phyloP scores from a whole-genome alignment of 2,888 invertebrate genomes.

The Aleiodes testaceus region DNA sequence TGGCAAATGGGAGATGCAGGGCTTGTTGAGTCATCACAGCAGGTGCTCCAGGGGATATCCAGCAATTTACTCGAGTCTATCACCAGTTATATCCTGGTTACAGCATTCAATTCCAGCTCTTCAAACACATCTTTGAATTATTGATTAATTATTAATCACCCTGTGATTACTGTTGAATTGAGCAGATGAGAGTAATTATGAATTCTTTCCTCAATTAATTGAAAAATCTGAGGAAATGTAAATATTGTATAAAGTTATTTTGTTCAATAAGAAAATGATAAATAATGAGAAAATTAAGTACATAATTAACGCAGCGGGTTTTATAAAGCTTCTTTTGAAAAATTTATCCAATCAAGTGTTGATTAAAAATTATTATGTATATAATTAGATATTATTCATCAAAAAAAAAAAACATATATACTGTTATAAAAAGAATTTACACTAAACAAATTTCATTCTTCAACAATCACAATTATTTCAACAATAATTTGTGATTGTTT shows the following conservation, averaged over 20 bases:
- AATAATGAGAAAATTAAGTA: neutral
- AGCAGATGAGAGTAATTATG: neutral
- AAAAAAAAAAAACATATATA: conserved; percentile 44
- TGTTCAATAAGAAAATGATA: conserved; percentile 62
- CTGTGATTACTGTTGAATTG: conserved; percentile 25
- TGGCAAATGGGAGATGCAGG: conserved; percentile 77
- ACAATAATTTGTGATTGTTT: conserved; percentile 1
- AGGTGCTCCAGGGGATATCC: conserved; percentile 78
- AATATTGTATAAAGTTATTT: conserved; percentile 69
- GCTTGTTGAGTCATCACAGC: conserved; percentile 77
- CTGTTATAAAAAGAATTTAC: conserved; percentile 49
- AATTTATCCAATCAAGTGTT: conserved; percentile 15
- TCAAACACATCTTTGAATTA: conserved; percentile 60
- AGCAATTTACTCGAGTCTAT: conserved; percentile 74
- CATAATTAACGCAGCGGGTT: conserved; percentile 20
- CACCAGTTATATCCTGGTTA: conserved; percentile 68
- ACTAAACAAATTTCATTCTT: conserved; percentile 44
- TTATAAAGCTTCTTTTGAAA: conserved; percentile 4
- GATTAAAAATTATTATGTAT: conserved; percentile 56
- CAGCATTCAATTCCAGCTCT: conserved; percentile 68
- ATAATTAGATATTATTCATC: conserved; percentile 52
- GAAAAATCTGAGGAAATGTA: conserved; percentile 60
- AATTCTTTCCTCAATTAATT: conserved; percentile 32
- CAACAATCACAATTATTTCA: conserved; percentile 5
- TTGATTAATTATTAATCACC: conserved; percentile 20